Evolutionary conservation across 2,888 invertebrate species (phyloP), one percentile per base, ranked within the genome.

Genomic region (Monopis laevigella): DNA sequence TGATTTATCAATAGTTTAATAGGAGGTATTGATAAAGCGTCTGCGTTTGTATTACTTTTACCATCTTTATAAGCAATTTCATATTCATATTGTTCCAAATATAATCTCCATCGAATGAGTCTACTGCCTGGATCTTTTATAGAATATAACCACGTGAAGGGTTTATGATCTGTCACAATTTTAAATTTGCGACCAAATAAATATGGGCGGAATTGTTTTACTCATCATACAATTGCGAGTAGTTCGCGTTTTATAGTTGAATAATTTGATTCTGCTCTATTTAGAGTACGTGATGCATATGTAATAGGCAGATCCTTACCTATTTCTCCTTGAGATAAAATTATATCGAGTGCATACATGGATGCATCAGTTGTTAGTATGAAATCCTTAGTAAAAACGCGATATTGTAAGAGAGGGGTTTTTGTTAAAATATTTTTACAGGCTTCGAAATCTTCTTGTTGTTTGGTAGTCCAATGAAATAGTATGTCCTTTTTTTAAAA

Each of bases 31-130:
- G 52, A 54, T 6, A 54, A 44, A 19, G 55, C 55, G 29, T 55
- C 53, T 2, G 53, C 54, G 27, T 55, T 55, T 8, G 50, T 51
- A 36, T 55, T 55, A 21, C 26, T 41, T 46, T 50, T 53, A 6
- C 53, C 55, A 3, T 48, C 48, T 49, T 57, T 58, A 30, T 57
- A 56, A 2, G 53, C 40, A n/a, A n/a, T n/a, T n/a, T n/a, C n/a
- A n/a, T n/a, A n/a, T n/a, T n/a, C n/a, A n/a, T n/a, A n/a, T n/a
- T n/a, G n/a, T n/a, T n/a, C n/a, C n/a, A n/a, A n/a, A n/a, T n/a
- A n/a, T n/a, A n/a, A n/a, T n/a, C n/a, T n/a, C n/a, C n/a, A n/a
- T n/a, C n/a, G n/a, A n/a, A n/a, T n/a, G n/a, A n/a, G n/a, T n/a
- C n/a, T n/a, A n/a, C n/a, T n/a, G n/a, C n/a, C n/a, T n/a, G n/a